phyloP scores from a whole-genome alignment of 2,797 vertebrate genomes.

The Ataeniobius toweri region DNA sequence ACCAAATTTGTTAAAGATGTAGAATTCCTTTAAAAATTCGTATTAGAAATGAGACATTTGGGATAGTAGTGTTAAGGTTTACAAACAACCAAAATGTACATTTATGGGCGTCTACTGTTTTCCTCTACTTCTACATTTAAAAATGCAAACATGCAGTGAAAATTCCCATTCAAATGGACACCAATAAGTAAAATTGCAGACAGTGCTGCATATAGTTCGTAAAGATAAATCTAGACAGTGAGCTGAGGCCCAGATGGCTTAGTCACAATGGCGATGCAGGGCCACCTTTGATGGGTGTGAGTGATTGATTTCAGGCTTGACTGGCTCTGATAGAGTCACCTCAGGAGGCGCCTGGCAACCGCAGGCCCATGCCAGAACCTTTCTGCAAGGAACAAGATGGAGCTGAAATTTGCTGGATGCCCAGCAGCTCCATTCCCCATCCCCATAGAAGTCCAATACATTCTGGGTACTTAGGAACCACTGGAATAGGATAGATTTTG shows the following conservation, averaged over 20 bases:
- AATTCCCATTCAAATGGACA: constrained; percentile 16
- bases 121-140: constrained; percentile 14
- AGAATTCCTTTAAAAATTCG: background rate
- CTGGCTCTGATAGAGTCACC: constrained; percentile 88
- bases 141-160: constrained; percentile 13
- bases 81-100: background rate
- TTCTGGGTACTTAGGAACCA: constrained; percentile 69
- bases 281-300: constrained; percentile 87
- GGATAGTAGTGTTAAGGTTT: background rate
- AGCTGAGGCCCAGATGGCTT: constrained; percentile 84
- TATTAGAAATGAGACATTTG: background rate
- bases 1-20: background rate
- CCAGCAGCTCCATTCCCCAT: constrained; percentile 72
- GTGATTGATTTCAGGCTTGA: constrained; percentile 90
- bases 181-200: constrained; percentile 24
- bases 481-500: constrained; percentile 78
- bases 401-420: constrained; percentile 75
- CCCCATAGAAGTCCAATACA: constrained; percentile 79
- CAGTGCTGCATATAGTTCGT: constrained; percentile 63
- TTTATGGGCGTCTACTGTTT: constrained; percentile 1
- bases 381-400: constrained; percentile 79
- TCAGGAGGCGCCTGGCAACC: constrained; percentile 85
- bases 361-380: constrained; percentile 78
- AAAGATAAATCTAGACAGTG: constrained; percentile 78
- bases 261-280: constrained; percentile 82